These are phyloP conservation scores for Apostichopus parvimensis DNA, from an alignment of 35 echinoderm and acorn worm genomes.

Conservation along the genomic window DNA sequence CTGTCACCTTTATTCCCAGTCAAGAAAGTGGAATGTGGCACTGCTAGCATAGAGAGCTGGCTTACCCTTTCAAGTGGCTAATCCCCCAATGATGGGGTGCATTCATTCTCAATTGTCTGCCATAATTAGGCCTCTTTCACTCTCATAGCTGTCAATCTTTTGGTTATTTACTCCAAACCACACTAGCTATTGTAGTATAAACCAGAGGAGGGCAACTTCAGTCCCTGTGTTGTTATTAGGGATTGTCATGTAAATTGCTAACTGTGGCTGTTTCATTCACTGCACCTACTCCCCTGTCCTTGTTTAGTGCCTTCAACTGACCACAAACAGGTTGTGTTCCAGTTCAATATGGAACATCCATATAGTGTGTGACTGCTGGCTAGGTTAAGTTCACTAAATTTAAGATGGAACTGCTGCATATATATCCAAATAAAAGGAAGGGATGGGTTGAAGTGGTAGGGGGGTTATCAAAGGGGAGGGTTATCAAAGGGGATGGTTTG, in stretches of 20 bases:
- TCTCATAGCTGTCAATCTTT: constrained; percentile 30
- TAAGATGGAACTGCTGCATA: too few species aligned
- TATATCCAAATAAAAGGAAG: too few species aligned
- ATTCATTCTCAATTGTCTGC: constrained; percentile 36
- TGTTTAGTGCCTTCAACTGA: too few species aligned
- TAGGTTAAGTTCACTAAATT: too few species aligned
- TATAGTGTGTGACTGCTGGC: too few species aligned
- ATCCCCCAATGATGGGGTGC: constrained; percentile 35
- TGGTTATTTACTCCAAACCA: background rate
- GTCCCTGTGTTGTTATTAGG: constrained; percentile 51
- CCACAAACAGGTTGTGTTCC: too few species aligned
- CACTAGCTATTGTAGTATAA: constrained; percentile 22
- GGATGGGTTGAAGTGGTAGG: too few species aligned
- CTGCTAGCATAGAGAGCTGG: background rate
- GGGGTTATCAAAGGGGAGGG: too few species aligned
- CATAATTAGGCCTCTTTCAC: constrained; percentile 44
- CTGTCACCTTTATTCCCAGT: constrained; percentile 4
- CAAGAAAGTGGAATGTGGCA: constrained; percentile 26
- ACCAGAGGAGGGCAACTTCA: constrained; percentile 26
- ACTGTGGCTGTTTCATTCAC: background rate
- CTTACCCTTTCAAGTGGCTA: constrained; percentile 15
- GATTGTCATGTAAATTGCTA: constrained; percentile 54
- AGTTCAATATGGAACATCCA: too few species aligned
- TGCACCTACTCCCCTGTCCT: constrained; percentile 24
- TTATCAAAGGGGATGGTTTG: too few species aligned